Evolutionary conservation across 2,113 vertebrate species (phyloP).

Genomic region (Calyptommatus sinebrachiatus): DNA sequence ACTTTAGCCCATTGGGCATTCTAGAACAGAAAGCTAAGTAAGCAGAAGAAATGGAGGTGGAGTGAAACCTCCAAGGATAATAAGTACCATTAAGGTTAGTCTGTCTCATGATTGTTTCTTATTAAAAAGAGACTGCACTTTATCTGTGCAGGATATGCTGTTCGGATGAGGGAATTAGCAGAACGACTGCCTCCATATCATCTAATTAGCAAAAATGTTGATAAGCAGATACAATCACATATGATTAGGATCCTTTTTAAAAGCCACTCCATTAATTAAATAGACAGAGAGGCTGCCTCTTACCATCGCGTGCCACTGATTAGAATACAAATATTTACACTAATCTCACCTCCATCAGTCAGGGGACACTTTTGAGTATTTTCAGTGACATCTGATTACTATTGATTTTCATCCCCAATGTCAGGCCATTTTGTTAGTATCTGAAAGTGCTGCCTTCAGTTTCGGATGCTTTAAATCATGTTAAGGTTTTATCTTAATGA

Average conservation of each 20-base stretch:
- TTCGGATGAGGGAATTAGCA: constrained; percentile 79
- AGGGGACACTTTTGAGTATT: constrained; percentile 70
- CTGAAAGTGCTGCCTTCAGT: constrained; percentile 74
- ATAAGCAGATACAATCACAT: constrained; percentile 84
- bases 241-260: constrained; percentile 87
- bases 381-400: constrained; percentile 76
- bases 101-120: constrained; percentile 74
- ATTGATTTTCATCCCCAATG: constrained; percentile 74
- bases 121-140: constrained; percentile 74
- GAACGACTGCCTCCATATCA: constrained; percentile 78
- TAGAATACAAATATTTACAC: constrained; percentile 77
- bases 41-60: constrained; percentile 38
- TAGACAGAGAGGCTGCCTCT: constrained; percentile 79
- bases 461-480: constrained; percentile 75
- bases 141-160: constrained; percentile 77
- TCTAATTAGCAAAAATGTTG: constrained; percentile 83
- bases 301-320: constrained; percentile 72
- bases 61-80: constrained; percentile 69
- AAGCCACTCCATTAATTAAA: constrained; percentile 86
- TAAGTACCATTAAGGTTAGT: constrained; percentile 74
- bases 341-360: constrained; percentile 76
- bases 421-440: constrained; percentile 72
- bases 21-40: constrained; percentile 40
- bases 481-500: constrained; percentile 76
- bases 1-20: constrained; percentile 42